phyloP scores from a whole-genome alignment of 1,140 invertebrate genomes.

The Papilio aristodemus region DNA sequence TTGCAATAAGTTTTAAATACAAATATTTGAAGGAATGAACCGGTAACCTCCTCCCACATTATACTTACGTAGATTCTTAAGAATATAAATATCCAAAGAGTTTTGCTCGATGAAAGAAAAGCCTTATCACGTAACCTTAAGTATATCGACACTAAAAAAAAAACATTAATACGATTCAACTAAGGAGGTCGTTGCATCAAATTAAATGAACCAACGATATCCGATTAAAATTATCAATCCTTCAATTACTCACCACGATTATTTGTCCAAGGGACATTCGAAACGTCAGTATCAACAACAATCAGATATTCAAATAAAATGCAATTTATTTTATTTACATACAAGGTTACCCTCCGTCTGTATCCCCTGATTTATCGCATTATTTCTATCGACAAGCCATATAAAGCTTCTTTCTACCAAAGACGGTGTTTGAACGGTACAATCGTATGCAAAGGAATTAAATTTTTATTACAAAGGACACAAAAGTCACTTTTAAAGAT shows the following conservation, averaged over 20 bases:
- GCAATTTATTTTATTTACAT: slow-evolving; percentile 57
- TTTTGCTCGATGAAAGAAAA: too few relatives aligned
- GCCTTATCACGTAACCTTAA: background rate
- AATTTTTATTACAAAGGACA: background rate
- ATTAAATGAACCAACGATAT: slow-evolving; percentile 24
- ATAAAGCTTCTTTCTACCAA: slow-evolving; percentile 39
- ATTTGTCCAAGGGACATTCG: slow-evolving; percentile 14
- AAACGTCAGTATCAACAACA: slow-evolving; percentile 45
- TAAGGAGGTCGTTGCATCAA: background rate
- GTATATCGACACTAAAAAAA: background rate
- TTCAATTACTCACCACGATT: slow-evolving; percentile 17
- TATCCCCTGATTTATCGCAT: slow-evolving; percentile 63
- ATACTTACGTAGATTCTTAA: too few relatives aligned
- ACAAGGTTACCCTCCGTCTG: slow-evolving; percentile 43
- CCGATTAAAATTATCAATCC: slow-evolving; percentile 28
- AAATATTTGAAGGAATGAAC: too few relatives aligned
- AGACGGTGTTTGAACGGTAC: background rate
- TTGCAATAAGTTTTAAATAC: too few relatives aligned
- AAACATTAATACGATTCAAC: background rate
- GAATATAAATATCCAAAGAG: too few relatives aligned
- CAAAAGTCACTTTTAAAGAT: background rate
- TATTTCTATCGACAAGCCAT: slow-evolving; percentile 57
- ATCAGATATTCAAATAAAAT: slow-evolving; percentile 36
- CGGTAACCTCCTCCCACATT: too few relatives aligned
- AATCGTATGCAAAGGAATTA: slow-evolving; percentile 5